Evolutionary conservation across 2,888 invertebrate genomes (phyloP), one percentile per base, ranked within the genome.

Genomic region (Abrostola tripartita): DNA sequence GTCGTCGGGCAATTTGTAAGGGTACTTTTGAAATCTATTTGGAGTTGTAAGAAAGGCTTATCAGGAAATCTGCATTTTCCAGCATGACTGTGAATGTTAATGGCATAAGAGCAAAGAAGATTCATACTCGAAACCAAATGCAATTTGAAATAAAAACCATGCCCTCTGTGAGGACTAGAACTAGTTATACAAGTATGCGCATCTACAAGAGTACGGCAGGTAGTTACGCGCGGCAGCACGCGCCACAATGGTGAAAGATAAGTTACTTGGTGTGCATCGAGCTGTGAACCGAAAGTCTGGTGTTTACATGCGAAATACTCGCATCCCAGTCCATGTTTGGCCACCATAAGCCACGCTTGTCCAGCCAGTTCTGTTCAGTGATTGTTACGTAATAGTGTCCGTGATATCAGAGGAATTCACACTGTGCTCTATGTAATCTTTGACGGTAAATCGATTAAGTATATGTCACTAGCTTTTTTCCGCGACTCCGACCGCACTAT

Each of bases 241-340:
- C 89, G 92, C 92, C 88, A 94, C 94, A 94, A 94, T 94, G 94
- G 94, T 94, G 94, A 94, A 94, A 94, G 94, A 94, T 91, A 93
- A 91, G 90, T 93, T 91, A 90, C 93, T 91, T 94, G 93, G 90
- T 92, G 94, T 89, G 94, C 92, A 94, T 93, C 94, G 93, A 92
- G 86, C 88, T 91, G 93, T 93, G 92, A 94, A 93, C 94, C 93
- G 94, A 94, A 94, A 94, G 94, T 92, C 90, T 91, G 87, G 88
- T 90, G 94, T 93, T 92, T 92, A 92, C 92, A 92, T 91, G 93
- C 93, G 90, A 92, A 94, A 91, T 90, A 88, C 83, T 82, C 87
- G 85, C 84, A 91, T 88, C 90, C 89, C 94, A 94, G 94, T 94
- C 81, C 76, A 90, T 83, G 90, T 88, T 89, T 79, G 89, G 84